phyloP scores from a whole-genome alignment of 2,113 vertebrate genomes.

The Nannobrachium achirus region DNA sequence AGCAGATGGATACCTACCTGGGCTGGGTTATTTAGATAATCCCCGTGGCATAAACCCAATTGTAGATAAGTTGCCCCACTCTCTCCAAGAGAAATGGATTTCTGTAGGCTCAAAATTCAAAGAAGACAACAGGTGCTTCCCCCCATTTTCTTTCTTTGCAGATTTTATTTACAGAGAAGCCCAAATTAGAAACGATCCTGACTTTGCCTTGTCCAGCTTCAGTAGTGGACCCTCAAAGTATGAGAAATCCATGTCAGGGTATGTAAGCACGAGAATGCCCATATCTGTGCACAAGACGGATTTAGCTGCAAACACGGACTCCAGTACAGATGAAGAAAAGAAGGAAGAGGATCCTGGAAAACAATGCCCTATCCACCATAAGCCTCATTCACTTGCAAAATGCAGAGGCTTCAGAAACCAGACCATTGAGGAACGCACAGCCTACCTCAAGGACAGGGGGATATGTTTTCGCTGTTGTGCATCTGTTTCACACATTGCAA shows the following conservation, averaged over 20 bases:
- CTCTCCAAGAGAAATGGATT: too few species aligned
- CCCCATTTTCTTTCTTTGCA: too few species aligned
- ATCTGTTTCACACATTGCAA: conserved; percentile 8
- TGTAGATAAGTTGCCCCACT: too few species aligned
- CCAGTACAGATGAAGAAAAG: background rate
- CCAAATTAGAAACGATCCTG: conserved; percentile 33
- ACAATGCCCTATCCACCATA: conserved; percentile 32
- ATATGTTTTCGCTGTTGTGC: conserved; percentile 28
- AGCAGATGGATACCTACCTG: conserved; percentile 33
- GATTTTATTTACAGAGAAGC: too few species aligned
- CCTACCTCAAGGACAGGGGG: conserved; percentile 21
- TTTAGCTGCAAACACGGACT: background rate
- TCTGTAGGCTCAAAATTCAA: too few species aligned
- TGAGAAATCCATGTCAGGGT: background rate
- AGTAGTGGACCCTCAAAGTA: too few species aligned
- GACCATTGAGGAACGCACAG: conserved; percentile 17
- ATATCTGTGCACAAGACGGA: conserved; percentile 39
- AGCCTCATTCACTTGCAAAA: conserved; percentile 24
- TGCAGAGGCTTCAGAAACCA: conserved; percentile 37
- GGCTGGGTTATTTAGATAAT: conserved; percentile 34
- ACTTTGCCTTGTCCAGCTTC: conserved; percentile 8
- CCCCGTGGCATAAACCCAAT: too few species aligned
- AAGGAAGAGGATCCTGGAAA: background rate
- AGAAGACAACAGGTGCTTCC: too few species aligned
- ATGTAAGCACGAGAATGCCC: background rate